Conservation (phyloP, 2,797 vertebrate species). For the Leptodactylus fallax region DNA sequence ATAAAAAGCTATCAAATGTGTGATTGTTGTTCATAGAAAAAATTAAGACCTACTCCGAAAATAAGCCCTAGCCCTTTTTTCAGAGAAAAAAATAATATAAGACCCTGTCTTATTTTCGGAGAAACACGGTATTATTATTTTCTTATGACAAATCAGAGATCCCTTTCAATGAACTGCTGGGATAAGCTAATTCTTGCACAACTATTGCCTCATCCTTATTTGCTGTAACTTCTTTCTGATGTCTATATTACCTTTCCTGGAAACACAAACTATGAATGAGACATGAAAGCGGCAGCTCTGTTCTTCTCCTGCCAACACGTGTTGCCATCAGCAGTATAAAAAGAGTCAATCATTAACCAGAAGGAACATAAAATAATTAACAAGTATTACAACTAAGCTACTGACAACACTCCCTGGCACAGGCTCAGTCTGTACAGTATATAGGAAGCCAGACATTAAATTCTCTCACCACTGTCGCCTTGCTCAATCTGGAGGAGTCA, state of each 20-base stretch:
- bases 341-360: background rate
- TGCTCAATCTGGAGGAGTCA: background rate
- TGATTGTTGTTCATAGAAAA: no score
- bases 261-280: background rate
- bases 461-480: background rate
- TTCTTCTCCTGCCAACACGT: slow-evolving; percentile 23
- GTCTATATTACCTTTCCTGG: slow-evolving; percentile 28
- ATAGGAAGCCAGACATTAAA: background rate
- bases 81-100: no score
- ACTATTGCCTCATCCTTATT: background rate
- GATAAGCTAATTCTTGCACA: background rate
- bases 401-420: background rate
- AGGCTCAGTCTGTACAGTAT: background rate
- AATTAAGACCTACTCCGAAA: no score
- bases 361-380: slow-evolving; percentile 4
- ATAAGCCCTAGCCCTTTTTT: no score
- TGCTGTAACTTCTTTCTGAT: background rate
- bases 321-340: background rate
- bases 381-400: background rate
- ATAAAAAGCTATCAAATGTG: no score
- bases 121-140: no score
- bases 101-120: no score
- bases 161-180: background rate
- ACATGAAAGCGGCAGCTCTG: background rate
- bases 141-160: no score